phyloP scores from a whole-genome alignment of 1,140 invertebrate species.

The Aphaenogaster rudis region DNA sequence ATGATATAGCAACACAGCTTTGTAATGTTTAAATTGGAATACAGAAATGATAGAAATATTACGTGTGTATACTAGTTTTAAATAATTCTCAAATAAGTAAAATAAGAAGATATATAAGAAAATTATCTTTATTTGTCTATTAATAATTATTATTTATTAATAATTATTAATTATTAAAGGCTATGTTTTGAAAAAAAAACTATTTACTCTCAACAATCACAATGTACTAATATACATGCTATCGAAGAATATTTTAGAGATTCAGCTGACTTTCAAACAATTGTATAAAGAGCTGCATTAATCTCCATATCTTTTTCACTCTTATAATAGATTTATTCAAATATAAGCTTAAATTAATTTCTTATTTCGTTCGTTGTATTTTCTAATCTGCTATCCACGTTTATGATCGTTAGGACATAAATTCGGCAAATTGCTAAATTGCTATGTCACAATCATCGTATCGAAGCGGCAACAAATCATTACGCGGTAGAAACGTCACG shows the following conservation, averaged over 20 bases:
- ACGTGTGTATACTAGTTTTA: not conserved
- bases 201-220: not conserved
- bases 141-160: too few species aligned
- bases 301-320: not conserved
- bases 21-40: conserved; percentile 6
- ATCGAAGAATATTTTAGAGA: not conserved
- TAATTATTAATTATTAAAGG: too few species aligned
- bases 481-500: not conserved
- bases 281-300: not conserved
- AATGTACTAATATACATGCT: not conserved
- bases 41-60: not conserved
- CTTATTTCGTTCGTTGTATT: not conserved
- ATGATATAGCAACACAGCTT: not conserved
- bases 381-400: not conserved
- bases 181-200: not conserved
- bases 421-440: not conserved
- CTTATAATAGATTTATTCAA: not conserved
- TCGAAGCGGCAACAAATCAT: not conserved
- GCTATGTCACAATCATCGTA: not conserved
- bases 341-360: conserved; percentile 20
- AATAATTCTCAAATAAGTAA: not conserved
- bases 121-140: too few species aligned
- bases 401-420: not conserved
- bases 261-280: not conserved
- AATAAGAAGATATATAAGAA: not conserved